Conservation (phyloP, 2,797 vertebrate species). For the Macropodus opercularis region DNA sequence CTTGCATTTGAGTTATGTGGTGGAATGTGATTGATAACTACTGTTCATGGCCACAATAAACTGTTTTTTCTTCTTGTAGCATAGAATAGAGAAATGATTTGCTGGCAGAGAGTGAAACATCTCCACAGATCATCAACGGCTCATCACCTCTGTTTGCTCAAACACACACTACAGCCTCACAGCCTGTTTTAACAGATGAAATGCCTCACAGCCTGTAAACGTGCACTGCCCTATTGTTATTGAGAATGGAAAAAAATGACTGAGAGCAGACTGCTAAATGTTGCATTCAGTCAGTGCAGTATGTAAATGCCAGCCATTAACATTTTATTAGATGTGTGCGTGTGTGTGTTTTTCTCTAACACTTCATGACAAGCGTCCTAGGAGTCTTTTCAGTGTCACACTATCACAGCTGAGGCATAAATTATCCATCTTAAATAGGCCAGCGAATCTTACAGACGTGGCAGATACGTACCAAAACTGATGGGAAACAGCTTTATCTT, state of each 20-base stretch:
- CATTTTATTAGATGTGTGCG: background rate
- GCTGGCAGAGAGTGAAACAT: slow-evolving; percentile 1
- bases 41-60: background rate
- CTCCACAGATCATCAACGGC: slow-evolving; percentile 4
- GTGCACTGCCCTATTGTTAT: slow-evolving; percentile 1
- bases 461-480: background rate
- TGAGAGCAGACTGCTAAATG: background rate
- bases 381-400: background rate
- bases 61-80: background rate
- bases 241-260: background rate
- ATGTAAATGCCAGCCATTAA: slow-evolving; percentile 10
- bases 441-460: background rate
- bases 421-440: background rate
- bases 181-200: slow-evolving; percentile 2
- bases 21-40: background rate
- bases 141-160: slow-evolving; percentile 12
- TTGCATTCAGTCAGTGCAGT: background rate
- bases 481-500: background rate
- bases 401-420: background rate
- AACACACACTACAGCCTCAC: background rate
- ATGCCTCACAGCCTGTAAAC: slow-evolving; percentile 2
- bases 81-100: background rate
- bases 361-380: slow-evolving; percentile 4
- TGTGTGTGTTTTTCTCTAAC: background rate
- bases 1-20: background rate